Percentiles rank a stretch among this genome's conserved stretches.
Evolutionary conservation across 2,113 vertebrate species (phyloP).

Genomic region (Heptranchias perlo): DNA sequence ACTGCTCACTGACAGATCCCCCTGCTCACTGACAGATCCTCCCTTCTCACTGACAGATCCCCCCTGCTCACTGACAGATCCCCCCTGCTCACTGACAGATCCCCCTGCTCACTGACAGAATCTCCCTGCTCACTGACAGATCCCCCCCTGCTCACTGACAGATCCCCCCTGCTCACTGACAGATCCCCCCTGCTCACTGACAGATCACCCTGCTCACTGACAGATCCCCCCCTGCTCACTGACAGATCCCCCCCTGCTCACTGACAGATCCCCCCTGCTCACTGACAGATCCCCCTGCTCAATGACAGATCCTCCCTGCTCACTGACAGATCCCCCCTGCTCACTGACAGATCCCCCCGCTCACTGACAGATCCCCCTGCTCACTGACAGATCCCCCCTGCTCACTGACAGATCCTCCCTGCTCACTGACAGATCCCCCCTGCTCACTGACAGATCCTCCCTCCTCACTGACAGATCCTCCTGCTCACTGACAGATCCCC

Average conservation of each 20-base stretch:
- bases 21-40: background rate
- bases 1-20: rapidly evolving
- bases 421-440: background rate
- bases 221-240: background rate
- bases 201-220: no score
- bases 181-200: background rate
- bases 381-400: background rate
- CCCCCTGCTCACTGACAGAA: no score
- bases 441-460: no score
- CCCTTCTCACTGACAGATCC: rapidly evolving
- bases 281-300: background rate
- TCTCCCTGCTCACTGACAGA: background rate
- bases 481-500: background rate
- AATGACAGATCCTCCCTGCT: background rate
- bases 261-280: background rate
- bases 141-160: rapidly evolving
- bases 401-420: background rate
- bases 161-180: background rate
- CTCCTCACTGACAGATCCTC: no score
- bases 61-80: background rate
- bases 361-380: background rate
- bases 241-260: background rate
- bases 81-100: rapidly evolving
- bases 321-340: background rate
- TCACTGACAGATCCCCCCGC: no score